Evolutionary conservation across 2,797 vertebrate genomes (phyloP), one percentile per base, ranked within the genome.

Genomic region (Protosalanx chinensis): DNA sequence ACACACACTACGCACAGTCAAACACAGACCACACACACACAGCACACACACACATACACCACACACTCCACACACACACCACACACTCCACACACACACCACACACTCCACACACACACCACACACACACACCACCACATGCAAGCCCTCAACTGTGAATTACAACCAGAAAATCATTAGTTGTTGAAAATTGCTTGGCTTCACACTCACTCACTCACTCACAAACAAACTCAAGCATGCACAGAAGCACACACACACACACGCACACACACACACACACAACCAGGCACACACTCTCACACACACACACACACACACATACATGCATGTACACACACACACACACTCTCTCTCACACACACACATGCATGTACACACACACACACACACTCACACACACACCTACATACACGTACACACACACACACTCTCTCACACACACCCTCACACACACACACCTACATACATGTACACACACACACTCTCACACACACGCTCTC

Each of bases 171-270:
- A 57, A 27, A 62, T 46, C 41, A 65, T 37, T 5, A 65, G 37
- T 63, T 30, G 7, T 65, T 73, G 67, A 58, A 23, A 46, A 76
- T 65, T 32, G 56, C 23, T 20, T 65, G 46, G 60, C 62, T 74
- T 46, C 32, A 65, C 51, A 56, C 61, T 29, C 33, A 64, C 32
- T 37, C 51, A 56, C 61, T 29, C 33, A 64, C 32, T 37, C 20
- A 56, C 49, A 64, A 27, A 35, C 65, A 67, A 27, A 67, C 46
- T 7, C 65, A 67, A 46, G 16, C 65, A 67, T 46, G 16, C 49
- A 67, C 65, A 53, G 27, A 27, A 27, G 30, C 49, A 67, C 65
- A 32, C 6, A 65, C 37, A 65, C 41, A 53, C 46, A 51, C 64
- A 56, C 41, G 8, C 65, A 56, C 65, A 18, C 65, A 67, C 65